A percentile compares a stretch with the other conserved stretches of the same genome.
Evolutionary conservation across 2,888 invertebrate species (phyloP).

Genomic region (Nymphalis polychloros): DNA sequence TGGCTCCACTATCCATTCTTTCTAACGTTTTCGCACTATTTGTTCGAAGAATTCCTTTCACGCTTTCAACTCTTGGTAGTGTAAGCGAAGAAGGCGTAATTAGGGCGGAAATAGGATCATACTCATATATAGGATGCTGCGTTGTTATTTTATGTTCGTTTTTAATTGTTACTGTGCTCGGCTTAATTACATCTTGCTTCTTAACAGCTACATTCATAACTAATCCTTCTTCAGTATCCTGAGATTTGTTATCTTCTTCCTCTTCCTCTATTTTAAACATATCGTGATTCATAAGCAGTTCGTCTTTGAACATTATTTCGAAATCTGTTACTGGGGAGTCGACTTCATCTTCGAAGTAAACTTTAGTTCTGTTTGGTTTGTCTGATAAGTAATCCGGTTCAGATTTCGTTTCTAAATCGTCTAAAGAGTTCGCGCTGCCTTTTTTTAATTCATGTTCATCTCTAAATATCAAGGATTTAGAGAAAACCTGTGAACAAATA

Average conservation of each 20-base stretch:
- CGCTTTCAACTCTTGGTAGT: constrained; percentile 70
- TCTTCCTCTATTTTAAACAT: constrained; percentile 80
- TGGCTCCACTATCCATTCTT: constrained; percentile 61
- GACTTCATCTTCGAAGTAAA: constrained; percentile 77
- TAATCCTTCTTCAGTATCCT: constrained; percentile 70
- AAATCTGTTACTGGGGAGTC: constrained; percentile 77
- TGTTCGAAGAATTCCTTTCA: constrained; percentile 72
- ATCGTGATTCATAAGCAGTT: constrained; percentile 63
- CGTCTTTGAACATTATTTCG: constrained; percentile 80
- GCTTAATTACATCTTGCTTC: constrained; percentile 72
- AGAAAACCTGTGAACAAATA: constrained; percentile 70
- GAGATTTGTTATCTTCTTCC: constrained; percentile 63
- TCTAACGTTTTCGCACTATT: constrained; percentile 67
- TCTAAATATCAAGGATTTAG: constrained; percentile 77
- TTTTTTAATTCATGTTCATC: constrained; percentile 71
- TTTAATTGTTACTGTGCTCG: constrained; percentile 72
- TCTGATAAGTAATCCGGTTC: constrained; percentile 71
- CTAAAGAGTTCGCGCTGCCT: constrained; percentile 61
- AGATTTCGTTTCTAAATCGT: constrained; percentile 73
- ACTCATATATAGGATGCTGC: constrained; percentile 65
- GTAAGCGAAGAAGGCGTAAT: constrained; percentile 61
- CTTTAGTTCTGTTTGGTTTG: constrained; percentile 73
- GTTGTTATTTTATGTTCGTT: constrained; percentile 73
- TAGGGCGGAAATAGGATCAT: constrained; percentile 63
- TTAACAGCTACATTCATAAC: constrained; percentile 69